Percentiles rank a stretch among this genome's conserved stretches.
phyloP scores from a whole-genome alignment of 2,888 invertebrate genomes.

The Eristalis intricaria region DNA sequence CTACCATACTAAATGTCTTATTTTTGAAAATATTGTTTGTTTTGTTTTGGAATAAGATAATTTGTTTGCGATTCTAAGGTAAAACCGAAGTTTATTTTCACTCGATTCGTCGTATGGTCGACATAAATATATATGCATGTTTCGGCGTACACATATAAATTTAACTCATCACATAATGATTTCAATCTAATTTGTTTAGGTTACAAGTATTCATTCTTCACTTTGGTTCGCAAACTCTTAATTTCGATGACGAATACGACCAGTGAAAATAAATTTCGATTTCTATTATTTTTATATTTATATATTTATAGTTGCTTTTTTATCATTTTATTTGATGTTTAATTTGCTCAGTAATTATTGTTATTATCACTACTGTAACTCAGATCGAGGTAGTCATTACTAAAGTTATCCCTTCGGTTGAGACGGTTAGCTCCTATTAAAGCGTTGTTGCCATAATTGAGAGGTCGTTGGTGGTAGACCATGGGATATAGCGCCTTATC shows the following conservation, averaged over 20 bases:
- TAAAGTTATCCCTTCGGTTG: not conserved
- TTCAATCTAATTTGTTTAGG: not conserved
- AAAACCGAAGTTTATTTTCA: constrained; percentile 18
- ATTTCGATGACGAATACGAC: not conserved
- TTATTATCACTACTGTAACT: constrained; percentile 9
- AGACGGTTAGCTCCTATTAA: not conserved
- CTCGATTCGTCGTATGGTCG: not conserved
- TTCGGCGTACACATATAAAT: not conserved
- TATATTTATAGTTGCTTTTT: not conserved
- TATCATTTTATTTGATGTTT: not conserved
- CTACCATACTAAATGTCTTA: constrained; percentile 37
- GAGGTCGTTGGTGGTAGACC: not conserved
- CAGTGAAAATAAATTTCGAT: not conserved
- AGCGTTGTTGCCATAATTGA: constrained; percentile 29
- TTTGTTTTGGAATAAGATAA: not conserved
- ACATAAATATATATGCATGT: not conserved
- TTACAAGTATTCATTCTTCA: not conserved
- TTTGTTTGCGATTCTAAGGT: not conserved
- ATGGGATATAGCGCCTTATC: constrained; percentile 13
- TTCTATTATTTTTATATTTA: not conserved
- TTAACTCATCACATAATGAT: not conserved
- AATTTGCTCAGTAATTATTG: constrained; percentile 18
- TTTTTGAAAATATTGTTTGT: constrained; percentile 20
- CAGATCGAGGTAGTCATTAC: constrained; percentile 23
- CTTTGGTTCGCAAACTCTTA: constrained; percentile 4